Evolutionary conservation across 2,888 invertebrate species (phyloP).

Genomic region (Sarcophaga caerulescens): DNA sequence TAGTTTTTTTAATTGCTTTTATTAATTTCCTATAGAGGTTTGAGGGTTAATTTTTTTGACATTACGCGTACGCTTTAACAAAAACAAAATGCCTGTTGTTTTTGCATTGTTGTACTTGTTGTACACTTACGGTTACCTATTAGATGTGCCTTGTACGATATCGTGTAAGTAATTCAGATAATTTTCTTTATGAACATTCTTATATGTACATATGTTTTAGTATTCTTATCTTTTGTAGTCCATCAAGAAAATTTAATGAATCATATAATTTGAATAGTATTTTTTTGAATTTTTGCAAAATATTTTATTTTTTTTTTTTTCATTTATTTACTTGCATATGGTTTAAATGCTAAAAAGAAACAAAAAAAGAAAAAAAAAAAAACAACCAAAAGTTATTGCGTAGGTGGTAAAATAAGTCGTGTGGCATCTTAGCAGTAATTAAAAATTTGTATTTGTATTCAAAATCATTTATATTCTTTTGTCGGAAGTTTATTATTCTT

Average conservation of each 20-base stretch:
- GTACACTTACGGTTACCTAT: too few relatives aligned
- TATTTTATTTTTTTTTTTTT: neutral
- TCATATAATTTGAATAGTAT: neutral
- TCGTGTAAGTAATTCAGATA: too few relatives aligned
- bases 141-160: too few relatives aligned
- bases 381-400: constrained; percentile 5
- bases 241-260: constrained; percentile 2
- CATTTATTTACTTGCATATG: neutral
- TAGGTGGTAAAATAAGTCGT: constrained; percentile 54
- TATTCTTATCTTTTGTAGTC: neutral
- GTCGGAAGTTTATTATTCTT: constrained; percentile 26
- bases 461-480: constrained; percentile 38
- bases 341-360: neutral
- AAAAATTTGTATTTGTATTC: constrained; percentile 26
- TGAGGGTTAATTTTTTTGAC: too few relatives aligned
- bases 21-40: too few relatives aligned
- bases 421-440: constrained; percentile 49
- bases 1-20: too few relatives aligned
- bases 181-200: neutral
- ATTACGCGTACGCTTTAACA: too few relatives aligned
- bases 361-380: neutral
- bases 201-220: neutral
- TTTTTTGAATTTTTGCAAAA: neutral
- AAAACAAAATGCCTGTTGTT: too few relatives aligned
- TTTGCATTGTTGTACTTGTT: too few relatives aligned